Base-by-base conservation (phyloP, 2,113 vertebrate genomes). In the Mesocricetus auratus region DNA sequence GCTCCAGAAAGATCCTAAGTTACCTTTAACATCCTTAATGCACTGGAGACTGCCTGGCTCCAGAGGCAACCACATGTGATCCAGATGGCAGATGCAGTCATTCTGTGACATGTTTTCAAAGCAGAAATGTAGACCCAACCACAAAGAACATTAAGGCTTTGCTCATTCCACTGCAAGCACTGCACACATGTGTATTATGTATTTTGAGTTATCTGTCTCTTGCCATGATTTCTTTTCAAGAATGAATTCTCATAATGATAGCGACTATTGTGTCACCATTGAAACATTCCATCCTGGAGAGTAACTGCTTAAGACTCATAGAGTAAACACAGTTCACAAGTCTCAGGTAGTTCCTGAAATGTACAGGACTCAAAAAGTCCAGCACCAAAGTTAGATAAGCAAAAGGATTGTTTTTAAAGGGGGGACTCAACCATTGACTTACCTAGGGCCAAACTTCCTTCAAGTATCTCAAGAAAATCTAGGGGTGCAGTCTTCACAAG, bases 171-270 rank as follows among this genome's bases (percentile, higher is more conserved):
- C 45, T 12, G 4, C 8, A n/a, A 21, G 3, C 24, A 33, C 71
- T 29, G 7, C 8, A 15, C 11, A 16, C 39, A 50, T 8, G 15
- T 83, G 56, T 42, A 42, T 62, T 69, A 3, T 58, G 4, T 39
- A 26, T 17, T 82, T 31, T 24, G 42, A 74, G 36, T 60, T 53
- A 64, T 86, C 90, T 71, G 3, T 24, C 39, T 45, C 33, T 66
- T 81, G 47, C 29, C 86, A 53, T 71, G 22, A 53, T 87, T 58
- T 22, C 87, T 94, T 85, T 71, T 62, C 26, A 87, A 95, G 42
- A 47, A 36, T 68, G 10, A 90, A 4, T 58, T 73, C 31, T 2
- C 53, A 83, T 29, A 29, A 42, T 56, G 33, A 3, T 39, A 71
- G n/a, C 3, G 19, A n/a, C 12, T 29, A 16, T 31, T 45, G 16